Base-by-base conservation (phyloP, 2,113 vertebrate genomes). In the Athene cunicularia region DNA sequence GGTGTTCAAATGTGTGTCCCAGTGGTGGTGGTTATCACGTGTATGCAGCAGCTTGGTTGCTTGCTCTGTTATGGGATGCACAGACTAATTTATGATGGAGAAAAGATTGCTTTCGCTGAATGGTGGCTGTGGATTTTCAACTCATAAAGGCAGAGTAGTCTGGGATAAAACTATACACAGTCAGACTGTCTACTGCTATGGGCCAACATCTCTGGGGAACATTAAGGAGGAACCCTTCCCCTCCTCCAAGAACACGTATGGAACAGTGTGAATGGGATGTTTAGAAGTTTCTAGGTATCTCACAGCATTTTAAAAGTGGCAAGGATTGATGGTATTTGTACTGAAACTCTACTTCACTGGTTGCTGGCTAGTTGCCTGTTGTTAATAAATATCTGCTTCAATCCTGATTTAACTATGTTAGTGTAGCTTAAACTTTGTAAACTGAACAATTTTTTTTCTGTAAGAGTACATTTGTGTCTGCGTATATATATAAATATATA, bases 191-290 rank as follows among this genome's bases (percentile, higher is more conserved):
- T 59, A 45, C 66, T 33, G n/a, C 8, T 39, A 20, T 1, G 3
- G 23, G 3, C 10, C 37, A 21, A 41, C 17, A n/a, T 18, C 58
- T 41, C 27, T 35, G 27, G 18, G 6, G 19, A 2, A 15, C 19
- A 11, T 15, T 27, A 33, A 23, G 12, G 12, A 45, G 2, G 24
- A 7, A 20, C 6, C 2, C 26, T 28, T 1, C 11, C 4, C 15
- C 21, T 47, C 45, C 4, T 22, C 11, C 0, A 1, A n/a, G 5
- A 13, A 6, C 8, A n/a, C 9, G 11, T 20, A 1, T 37, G 23
- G 28, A 8, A 30, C 5, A 28, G 13, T 22, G 14, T 16, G 11
- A 24, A 66, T 45, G 9, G 14, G 5, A 1, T 56, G 4, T 86
- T 47, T 49, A 56, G 15, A 27, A 45, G 28, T 49, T 9, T 37